phyloP scores from a whole-genome alignment of 2,888 invertebrate species.

The Pseudoips prasinana region DNA sequence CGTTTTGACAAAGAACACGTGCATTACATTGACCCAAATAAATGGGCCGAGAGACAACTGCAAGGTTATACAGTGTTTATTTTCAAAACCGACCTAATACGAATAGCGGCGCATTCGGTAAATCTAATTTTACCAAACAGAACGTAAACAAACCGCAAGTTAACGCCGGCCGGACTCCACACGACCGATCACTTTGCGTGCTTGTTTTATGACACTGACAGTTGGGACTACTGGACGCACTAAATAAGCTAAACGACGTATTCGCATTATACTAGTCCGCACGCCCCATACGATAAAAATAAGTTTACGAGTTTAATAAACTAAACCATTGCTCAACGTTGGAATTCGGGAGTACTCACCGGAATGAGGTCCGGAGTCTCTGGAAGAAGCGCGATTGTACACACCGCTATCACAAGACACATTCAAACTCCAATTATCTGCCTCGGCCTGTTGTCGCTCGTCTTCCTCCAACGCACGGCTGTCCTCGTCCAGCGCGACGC shows the following conservation, averaged over 20 bases:
- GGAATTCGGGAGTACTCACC: constrained; percentile 52
- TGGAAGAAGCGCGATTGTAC: constrained; percentile 82
- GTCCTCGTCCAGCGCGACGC: constrained; percentile 74
- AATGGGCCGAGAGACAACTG: constrained; percentile 63
- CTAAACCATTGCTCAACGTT: constrained; percentile 24
- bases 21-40: constrained; percentile 79
- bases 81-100: constrained; percentile 76
- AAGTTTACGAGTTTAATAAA: constrained; percentile 55
- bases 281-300: constrained; percentile 56
- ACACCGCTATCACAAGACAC: constrained; percentile 82
- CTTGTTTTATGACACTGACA: constrained; percentile 56
- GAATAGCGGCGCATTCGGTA: constrained; percentile 67
- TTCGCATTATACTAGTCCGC: constrained; percentile 43
- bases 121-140: constrained; percentile 73
- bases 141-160: constrained; percentile 76
- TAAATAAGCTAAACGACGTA: constrained; percentile 61
- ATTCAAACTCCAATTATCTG: constrained; percentile 77
- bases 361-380: constrained; percentile 78
- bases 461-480: constrained; percentile 74
- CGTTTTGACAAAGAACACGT: constrained; percentile 65
- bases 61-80: constrained; percentile 76
- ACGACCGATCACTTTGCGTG: constrained; percentile 54
- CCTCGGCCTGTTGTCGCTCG: constrained; percentile 69
- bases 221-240: constrained; percentile 49
- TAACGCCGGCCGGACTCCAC: constrained; percentile 51